Base-by-base conservation (phyloP, 2,113 vertebrate species). In the Verasper variegatus region DNA sequence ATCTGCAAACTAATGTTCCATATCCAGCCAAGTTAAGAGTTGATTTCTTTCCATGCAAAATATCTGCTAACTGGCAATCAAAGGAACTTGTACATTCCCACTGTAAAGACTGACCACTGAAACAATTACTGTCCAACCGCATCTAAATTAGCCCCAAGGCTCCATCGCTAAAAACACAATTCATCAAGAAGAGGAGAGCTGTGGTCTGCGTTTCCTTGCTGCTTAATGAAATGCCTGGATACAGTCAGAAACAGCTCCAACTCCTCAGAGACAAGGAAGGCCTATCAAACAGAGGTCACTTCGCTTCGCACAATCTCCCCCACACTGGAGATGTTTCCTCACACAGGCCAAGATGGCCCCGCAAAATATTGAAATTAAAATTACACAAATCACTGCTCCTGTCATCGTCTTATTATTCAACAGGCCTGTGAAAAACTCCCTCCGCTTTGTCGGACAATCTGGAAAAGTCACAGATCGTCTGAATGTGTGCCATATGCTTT, bases 31-130 rank as follows among this genome's bases (percentile, higher is more conserved):
- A 81, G 73, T 49, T 21, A 59, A 80, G 66, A 74, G 62, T 54
- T 72, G 80, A 76, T 71, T 64, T 66, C 56, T 60, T 49, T 87
- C 79, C 71, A 75, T 81, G 71, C 37, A 69, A 76, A 81, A 81
- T 78, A 80, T 62, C 57, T 67, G 45, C 71, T 71, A 65, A 85
- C 62, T 71, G 70, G 74, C 67, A 81, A 77, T 83, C 73, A 74
- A 71, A 78, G 74, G 74, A 12, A 31, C 54, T 81, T 67, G 68
- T 40, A 42, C 45, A 63, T 82, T 89, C 83, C 76, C 76, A 68
- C 85, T 68, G 62, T 86, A 83, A 85, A 88, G 84, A 68, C 81
- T 69, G 76, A 84, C 86, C 86, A 78, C 84, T 66, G 64, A 85
- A 89, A 84, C 78, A 82, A 88, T 88, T 66, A 85, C 56, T 8